Evolutionary conservation across 2,797 vertebrate genomes (phyloP), one percentile per base, ranked within the genome.

Genomic region (Catharus ustulatus): DNA sequence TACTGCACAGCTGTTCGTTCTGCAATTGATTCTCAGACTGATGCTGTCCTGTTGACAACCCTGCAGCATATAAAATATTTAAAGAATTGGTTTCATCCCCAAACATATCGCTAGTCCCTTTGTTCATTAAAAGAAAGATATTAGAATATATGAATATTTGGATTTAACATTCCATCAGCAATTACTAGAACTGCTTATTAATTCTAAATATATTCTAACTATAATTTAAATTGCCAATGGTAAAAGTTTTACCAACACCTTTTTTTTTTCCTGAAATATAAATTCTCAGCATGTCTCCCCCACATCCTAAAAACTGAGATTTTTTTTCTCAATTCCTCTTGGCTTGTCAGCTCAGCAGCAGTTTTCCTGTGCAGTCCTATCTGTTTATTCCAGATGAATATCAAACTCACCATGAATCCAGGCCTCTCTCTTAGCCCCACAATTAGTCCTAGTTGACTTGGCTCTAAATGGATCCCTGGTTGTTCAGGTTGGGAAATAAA

Each of bases 341-440:
- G 38, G 23, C 34, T 82, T 55, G 34, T 88, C 48, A 80, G 27
- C 54, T 92, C 73, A 64, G 40, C 58, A 63, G 68, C 30, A 91
- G 26, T 55, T 90, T 91, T 90, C 26, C 80, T 77, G 38, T 83
- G 38, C 73, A 94, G 84, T 18, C 12, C 81, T 87, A 67, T 67
- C 76, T 91, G 20, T 59, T 94, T 92, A 80, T 89, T 78, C 73
- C 83, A 84, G 73, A 59, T 63, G 54, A 92, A 67, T n/a, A 86
- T 24, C 32, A 74, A 91, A 67, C 80, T 49, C 62, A 52, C 62
- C 69, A 69, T 24, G 73, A 87, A 69, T 22, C 22, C 62, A 92
- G 58, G 38, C 34, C 51, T 91, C 15, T 1, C 5, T 84, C n/a
- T 80, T 42, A 72, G 76, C 43, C 45, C 87, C 46, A 85, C 58